Conservation (phyloP, 2,888 invertebrate species). For the Pegoplata infirma region DNA sequence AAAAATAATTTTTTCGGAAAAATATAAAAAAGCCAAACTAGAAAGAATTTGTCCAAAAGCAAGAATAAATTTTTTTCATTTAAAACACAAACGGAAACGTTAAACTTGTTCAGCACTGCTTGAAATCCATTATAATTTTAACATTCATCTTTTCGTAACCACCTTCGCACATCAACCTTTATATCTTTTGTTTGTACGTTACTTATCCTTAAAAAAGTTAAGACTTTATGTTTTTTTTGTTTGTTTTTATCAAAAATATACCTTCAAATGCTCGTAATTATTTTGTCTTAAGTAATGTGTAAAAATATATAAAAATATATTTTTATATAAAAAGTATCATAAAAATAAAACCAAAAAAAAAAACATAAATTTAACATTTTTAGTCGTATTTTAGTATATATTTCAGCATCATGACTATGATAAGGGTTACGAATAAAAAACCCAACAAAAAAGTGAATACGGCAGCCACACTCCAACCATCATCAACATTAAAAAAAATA, state of each 20-base stretch:
- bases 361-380: conserved; percentile 29
- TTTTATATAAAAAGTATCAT: not conserved
- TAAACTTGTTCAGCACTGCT: too few relatives aligned
- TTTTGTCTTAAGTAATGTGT: conserved; percentile 27
- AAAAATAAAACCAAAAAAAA: conserved; percentile 28
- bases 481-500: not conserved
- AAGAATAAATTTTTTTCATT: too few relatives aligned
- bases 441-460: not conserved
- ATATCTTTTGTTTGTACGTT: conserved; percentile 6
- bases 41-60: too few relatives aligned
- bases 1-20: too few relatives aligned
- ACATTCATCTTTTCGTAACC: not conserved
- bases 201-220: not conserved
- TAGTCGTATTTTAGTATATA: conserved; percentile 13
- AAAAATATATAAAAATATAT: conserved; percentile 10
- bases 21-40: too few relatives aligned
- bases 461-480: not conserved
- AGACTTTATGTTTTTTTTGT: conserved; percentile 10
- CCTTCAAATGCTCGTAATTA: conserved; percentile 27
- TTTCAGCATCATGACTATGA: conserved; percentile 7
- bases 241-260: not conserved
- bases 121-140: too few relatives aligned
- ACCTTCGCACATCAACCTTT: conserved; percentile 1
- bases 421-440: conserved; percentile 28
- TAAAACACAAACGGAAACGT: too few relatives aligned